Evolutionary conservation across 2,888 invertebrate species (phyloP), one percentile per base, ranked within the genome.

Genomic region (Hirtodrosophila duncani): DNA sequence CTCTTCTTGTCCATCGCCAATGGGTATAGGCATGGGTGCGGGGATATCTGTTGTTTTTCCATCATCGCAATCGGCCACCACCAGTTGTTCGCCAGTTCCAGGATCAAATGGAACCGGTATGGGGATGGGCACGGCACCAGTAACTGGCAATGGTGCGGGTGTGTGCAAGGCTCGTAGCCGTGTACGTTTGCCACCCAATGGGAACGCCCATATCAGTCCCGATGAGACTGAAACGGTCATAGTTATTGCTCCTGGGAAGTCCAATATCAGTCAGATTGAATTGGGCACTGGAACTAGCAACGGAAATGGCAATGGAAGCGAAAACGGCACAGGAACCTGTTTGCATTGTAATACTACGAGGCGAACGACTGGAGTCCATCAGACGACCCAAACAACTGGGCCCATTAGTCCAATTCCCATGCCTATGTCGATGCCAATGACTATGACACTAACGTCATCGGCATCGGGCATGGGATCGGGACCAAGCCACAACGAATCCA

Each of bases 371-470:
- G 87, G 87, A 1, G 87, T 87, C 1, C 87, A 87, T 59, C 87
- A 87, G 46, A 87, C 87, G 2, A 87, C 87, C 0, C 87, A 87
- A 51, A 87, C 87, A 8, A 87, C 87, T n/a, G 87, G 87, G 0
- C 87, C 87, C 0, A 84, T 87, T 2, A 87, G 87, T 21, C 87
- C 87, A 1, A 78, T 87, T 3, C 86, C 87, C 7, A 69, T 84
- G 42, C 74, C 79, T n/a, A 41, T 75, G 14, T 43, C 65, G 2
- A 33, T 52, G 9, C 38, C 67, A 4, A 31, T 50, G 7, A n/a
- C 56, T 3, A 39, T 58, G 10, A 59, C 56, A n/a, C 18, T 39
- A 3, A 41, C 45, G 4, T 13, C 30, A 1, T 51, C 44, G 34
- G 37, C 53, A 11, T 10, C 29, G 7, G 7, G 14, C 3, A 41